Evolutionary conservation across 1,140 invertebrate genomes (phyloP).

Genomic region (Cherax quadricarinatus): DNA sequence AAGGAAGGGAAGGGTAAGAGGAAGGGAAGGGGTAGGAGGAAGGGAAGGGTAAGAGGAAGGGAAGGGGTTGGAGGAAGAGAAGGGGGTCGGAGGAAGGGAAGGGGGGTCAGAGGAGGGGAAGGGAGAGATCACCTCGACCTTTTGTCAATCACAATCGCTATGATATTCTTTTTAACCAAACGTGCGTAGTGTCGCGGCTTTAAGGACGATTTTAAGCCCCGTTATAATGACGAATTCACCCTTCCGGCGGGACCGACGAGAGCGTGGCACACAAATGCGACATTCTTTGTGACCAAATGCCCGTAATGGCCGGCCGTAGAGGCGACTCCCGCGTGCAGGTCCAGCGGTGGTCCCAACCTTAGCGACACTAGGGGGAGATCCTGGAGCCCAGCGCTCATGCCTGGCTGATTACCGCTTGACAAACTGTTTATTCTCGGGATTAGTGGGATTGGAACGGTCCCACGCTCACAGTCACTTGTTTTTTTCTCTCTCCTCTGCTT

Average conservation of each 20-base stretch:
- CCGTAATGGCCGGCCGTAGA: constrained; percentile 59
- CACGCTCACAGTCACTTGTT: constrained; percentile 20
- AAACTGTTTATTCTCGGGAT: constrained; percentile 72
- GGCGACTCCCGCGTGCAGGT: neutral
- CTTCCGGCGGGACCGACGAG: constrained; percentile 8
- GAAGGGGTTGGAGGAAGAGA: no score
- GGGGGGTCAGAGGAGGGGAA: neutral
- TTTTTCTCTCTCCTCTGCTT: neutral
- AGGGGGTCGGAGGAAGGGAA: no score
- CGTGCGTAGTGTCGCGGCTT: constrained; percentile 37
- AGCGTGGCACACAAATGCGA: constrained; percentile 42
- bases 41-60: no score
- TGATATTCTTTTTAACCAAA: constrained; percentile 70
- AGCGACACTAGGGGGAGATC: neutral
- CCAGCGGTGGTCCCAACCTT: neutral
- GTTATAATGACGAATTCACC: constrained; percentile 1
- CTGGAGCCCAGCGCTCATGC: neutral
- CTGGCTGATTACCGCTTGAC: constrained; percentile 69
- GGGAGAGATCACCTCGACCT: constrained; percentile 25
- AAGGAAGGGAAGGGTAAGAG: no score
- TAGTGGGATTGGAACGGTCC: constrained; percentile 45
- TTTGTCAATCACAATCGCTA: constrained; percentile 66
- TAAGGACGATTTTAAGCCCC: constrained; percentile 27
- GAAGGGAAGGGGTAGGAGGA: no score
- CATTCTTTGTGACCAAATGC: constrained; percentile 66